Evolutionary conservation across 35 echinoderm and acorn worm genomes (phyloP).

Genomic region (Stichopus chloronotus): DNA sequence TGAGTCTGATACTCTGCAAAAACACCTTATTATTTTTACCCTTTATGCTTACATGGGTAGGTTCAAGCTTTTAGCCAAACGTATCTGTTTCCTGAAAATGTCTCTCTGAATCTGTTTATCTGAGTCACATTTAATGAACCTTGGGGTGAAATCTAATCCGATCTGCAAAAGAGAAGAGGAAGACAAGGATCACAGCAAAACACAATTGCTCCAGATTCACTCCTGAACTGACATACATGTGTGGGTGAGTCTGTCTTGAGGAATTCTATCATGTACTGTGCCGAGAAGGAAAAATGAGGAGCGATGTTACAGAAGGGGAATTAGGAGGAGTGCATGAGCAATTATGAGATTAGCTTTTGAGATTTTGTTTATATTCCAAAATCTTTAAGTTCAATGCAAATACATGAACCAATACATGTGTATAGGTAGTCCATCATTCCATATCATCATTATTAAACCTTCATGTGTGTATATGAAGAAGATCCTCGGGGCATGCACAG

Average conservation of each 20-base stretch:
- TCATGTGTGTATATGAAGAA: too few species aligned
- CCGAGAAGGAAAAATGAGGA: not conserved
- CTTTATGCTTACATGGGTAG: constrained; percentile 86
- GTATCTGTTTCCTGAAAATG: constrained; percentile 85
- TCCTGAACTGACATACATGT: not conserved
- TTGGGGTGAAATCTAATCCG: constrained; percentile 95
- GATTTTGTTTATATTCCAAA: too few species aligned
- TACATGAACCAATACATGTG: too few species aligned
- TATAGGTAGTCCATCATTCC: too few species aligned
- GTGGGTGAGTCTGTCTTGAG: not conserved
- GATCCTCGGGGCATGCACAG: too few species aligned
- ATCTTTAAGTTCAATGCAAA: too few species aligned
- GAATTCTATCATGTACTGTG: not conserved
- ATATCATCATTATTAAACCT: too few species aligned
- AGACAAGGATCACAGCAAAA: not conserved
- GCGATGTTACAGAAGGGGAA: not conserved
- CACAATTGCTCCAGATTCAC: not conserved
- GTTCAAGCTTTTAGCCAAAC: constrained; percentile 82
- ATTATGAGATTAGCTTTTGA: too few species aligned
- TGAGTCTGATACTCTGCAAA: too few species aligned
- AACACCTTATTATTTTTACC: too few species aligned
- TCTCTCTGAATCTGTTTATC: constrained; percentile 84
- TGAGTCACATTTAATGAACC: constrained; percentile 72
- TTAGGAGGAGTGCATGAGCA: too few species aligned
- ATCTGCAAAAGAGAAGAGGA: constrained; percentile 63